Percentiles rank a stretch among this genome's conserved stretches.
phyloP scores from a whole-genome alignment of 2,888 invertebrate species.

The Drosophila picticornis region DNA sequence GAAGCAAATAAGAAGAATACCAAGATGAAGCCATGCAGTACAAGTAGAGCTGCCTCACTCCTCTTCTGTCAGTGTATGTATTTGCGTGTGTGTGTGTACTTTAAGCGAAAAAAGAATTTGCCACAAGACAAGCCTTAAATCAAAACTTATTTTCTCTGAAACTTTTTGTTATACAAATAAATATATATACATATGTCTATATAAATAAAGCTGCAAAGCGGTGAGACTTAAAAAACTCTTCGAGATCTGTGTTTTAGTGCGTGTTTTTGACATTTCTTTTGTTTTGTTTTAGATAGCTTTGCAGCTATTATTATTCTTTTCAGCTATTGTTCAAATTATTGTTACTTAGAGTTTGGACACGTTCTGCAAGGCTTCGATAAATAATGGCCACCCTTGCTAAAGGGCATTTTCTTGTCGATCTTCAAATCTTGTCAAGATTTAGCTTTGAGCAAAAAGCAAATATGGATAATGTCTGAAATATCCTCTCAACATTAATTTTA shows the following conservation, averaged over 20 bases:
- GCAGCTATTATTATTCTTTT: background rate
- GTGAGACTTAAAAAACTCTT: background rate
- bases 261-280: constrained; percentile 5
- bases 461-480: constrained; percentile 7
- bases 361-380: background rate
- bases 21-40: constrained; percentile 64
- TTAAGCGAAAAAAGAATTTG: constrained; percentile 61
- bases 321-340: background rate
- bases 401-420: background rate
- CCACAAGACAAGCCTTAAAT: constrained; percentile 79
- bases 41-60: constrained; percentile 24
- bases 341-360: background rate
- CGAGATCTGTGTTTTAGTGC: background rate
- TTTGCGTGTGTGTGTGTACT: constrained; percentile 36
- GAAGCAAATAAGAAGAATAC: constrained; percentile 37
- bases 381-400: background rate
- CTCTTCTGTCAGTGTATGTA: constrained; percentile 14
- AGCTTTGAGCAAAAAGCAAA: background rate
- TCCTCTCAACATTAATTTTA: constrained; percentile 31
- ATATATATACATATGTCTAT: background rate
- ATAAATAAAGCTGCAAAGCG: background rate
- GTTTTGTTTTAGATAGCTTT: background rate
- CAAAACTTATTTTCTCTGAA: constrained; percentile 71
- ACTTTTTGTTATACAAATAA: constrained; percentile 42
- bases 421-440: background rate